Conservation (phyloP, 2,888 invertebrate species). For the Zhengitettix transpicula region DNA sequence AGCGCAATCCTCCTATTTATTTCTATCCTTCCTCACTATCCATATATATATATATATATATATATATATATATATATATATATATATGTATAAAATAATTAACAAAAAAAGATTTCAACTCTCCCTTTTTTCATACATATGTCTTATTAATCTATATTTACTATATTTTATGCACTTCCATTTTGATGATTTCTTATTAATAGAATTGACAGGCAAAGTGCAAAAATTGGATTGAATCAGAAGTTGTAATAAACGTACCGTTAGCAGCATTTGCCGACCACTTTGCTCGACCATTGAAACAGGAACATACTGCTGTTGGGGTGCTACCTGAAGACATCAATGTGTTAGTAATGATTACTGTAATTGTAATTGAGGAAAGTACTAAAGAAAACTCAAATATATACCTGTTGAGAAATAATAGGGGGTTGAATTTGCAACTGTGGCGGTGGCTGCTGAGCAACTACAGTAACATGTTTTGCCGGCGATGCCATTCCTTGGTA, state of each 20-base stretch:
- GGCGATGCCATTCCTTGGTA: constrained; percentile 66
- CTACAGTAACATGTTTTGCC: constrained; percentile 50
- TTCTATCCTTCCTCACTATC: too few species aligned
- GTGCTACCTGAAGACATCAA: constrained; percentile 15
- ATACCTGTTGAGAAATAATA: constrained; percentile 54
- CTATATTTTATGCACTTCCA: too few species aligned
- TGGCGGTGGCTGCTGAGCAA: constrained; percentile 41
- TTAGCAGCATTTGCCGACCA: constrained; percentile 61
- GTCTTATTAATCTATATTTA: too few species aligned
- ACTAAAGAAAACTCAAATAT: not conserved
- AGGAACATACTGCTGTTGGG: constrained; percentile 80
- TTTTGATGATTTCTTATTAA: too few species aligned
- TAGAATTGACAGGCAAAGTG: not conserved
- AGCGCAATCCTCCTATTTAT: too few species aligned
- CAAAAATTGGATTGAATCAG: not conserved
- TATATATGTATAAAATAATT: too few species aligned
- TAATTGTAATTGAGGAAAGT: not conserved
- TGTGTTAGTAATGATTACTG: not conserved
- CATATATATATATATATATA: too few species aligned
- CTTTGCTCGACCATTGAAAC: constrained; percentile 85
- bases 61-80: too few species aligned
- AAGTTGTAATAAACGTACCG: constrained; percentile 29
- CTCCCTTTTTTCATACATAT: too few species aligned
- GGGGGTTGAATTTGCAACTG: constrained; percentile 56
- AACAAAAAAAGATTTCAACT: too few species aligned